Conservation (phyloP, 2,113 vertebrate species). For the Aldabrachelys gigantea region DNA sequence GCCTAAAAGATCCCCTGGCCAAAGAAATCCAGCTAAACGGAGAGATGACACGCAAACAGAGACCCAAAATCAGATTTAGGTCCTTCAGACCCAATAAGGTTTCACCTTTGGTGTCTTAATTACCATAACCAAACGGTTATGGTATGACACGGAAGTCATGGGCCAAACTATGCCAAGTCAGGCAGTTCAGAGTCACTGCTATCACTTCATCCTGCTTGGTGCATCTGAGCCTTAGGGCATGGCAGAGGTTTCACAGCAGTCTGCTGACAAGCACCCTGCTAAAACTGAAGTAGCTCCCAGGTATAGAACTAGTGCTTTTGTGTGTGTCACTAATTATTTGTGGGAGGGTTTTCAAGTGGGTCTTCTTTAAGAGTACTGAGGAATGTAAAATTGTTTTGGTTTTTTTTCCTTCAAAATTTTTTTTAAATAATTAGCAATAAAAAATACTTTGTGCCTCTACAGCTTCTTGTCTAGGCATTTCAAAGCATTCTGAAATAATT, state of each 20-base stretch:
- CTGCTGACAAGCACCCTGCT: rapidly evolving
- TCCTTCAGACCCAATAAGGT: not conserved
- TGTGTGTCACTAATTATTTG: rapidly evolving
- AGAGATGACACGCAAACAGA: no score
- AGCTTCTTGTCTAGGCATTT: not conserved
- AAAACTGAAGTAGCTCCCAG: not conserved
- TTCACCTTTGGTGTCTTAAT: not conserved
- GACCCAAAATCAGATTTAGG: no score
- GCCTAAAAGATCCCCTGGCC: not conserved
- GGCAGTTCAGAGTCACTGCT: rapidly evolving
- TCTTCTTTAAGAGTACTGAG: not conserved
- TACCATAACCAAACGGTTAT: not conserved
- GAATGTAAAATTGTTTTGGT: not conserved
- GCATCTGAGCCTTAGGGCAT: not conserved
- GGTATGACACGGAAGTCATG: not conserved
- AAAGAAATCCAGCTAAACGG: no score
- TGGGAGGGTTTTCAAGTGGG: not conserved
- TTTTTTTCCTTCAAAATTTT: no score
- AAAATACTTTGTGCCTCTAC: not conserved
- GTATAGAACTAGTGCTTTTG: not conserved
- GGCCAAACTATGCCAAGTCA: rapidly evolving
- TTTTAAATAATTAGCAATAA: no score
- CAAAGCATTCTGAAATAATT: rapidly evolving
- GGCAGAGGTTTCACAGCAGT: rapidly evolving
- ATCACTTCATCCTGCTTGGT: rapidly evolving